phyloP scores from a whole-genome alignment of 2,888 invertebrate species.

The Lapara coniferarum region DNA sequence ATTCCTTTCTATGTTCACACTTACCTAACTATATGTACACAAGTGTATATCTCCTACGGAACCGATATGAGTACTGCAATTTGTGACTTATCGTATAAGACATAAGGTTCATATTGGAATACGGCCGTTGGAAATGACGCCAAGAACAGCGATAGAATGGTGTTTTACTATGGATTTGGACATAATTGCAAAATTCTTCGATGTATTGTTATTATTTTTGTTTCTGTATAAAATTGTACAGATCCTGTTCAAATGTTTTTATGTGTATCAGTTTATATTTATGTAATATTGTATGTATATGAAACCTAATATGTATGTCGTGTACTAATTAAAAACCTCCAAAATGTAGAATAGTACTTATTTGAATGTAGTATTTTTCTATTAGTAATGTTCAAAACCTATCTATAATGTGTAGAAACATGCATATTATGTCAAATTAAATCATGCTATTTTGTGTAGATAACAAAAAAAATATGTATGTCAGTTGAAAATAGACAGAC shows the following conservation, averaged over 20 bases:
- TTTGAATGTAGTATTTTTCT: neutral
- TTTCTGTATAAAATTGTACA: constrained; percentile 5
- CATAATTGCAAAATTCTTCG: constrained; percentile 10
- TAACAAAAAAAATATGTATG: no score
- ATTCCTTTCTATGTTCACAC: constrained; percentile 50
- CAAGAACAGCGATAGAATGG: constrained; percentile 49
- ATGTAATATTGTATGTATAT: neutral
- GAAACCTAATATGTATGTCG: constrained; percentile 2
- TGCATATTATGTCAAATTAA: neutral
- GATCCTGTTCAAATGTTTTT: constrained; percentile 5
- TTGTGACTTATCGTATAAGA: constrained; percentile 47
- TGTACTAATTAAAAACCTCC: neutral
- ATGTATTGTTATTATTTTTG: neutral
- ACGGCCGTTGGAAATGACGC: constrained; percentile 52
- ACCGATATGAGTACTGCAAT: constrained; percentile 51
- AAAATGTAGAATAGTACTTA: neutral
- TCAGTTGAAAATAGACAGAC: no score
- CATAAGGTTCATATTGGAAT: constrained; percentile 58
- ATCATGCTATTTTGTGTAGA: no score
- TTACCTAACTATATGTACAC: constrained; percentile 62
- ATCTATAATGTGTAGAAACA: neutral
- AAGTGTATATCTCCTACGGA: constrained; percentile 63
- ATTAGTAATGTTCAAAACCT: no score
- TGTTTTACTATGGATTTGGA: constrained; percentile 54
- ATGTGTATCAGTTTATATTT: no score